Base-by-base conservation (phyloP, 2,113 vertebrate species). In the Platysternon megacephalum region DNA sequence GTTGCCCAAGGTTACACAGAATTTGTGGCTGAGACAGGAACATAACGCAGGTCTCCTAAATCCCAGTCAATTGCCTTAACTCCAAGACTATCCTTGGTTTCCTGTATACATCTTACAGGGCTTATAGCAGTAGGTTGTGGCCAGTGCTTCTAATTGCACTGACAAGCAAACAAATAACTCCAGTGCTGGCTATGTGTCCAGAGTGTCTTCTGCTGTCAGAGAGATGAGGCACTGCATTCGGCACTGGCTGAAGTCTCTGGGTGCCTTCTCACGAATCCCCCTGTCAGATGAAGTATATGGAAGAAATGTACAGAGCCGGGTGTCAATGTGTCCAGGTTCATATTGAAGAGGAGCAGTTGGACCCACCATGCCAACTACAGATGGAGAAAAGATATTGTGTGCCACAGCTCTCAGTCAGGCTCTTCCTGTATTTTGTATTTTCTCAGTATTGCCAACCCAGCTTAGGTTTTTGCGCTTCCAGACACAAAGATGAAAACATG, bases 321-420 rank as follows among this genome's bases (percentile, higher is more conserved):
- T 11, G 6, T 65, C 65, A 72, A 21, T 21, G 65, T 35, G 65
- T 21, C 65, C 16, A n/a, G 65, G 2, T 8, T 19, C 14, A 0
- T 8, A 52, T 61, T 13, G 22, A 51, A 61, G 21, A 12, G n/a
- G 35, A 89, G 65, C 22, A 24, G 80, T 74, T n/a, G 44, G 82
- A 0, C 39, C 58, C 68, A 17, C 3, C 8, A 0, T 9, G 16
- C 52, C 52, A 68, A 13, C 6, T 46, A 13, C 44, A 78, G 0
- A 35, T 42, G 53, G 39, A 3, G 44, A 8, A 2, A 39, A 39
- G 46, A 19, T 58, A 58, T 29, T 58, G 56, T 29, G 56, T 29
- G 56, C 53, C 9, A 55, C 11, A 58, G 56, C 28, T 58, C 11
- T 58, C n/a, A n/a, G 56, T 58, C 56, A 58, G 26, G 56, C 28